Evolutionary conservation across 2,113 vertebrate species (phyloP), one percentile per base, ranked within the genome.

Genomic region (Thalassoma bifasciatum): DNA sequence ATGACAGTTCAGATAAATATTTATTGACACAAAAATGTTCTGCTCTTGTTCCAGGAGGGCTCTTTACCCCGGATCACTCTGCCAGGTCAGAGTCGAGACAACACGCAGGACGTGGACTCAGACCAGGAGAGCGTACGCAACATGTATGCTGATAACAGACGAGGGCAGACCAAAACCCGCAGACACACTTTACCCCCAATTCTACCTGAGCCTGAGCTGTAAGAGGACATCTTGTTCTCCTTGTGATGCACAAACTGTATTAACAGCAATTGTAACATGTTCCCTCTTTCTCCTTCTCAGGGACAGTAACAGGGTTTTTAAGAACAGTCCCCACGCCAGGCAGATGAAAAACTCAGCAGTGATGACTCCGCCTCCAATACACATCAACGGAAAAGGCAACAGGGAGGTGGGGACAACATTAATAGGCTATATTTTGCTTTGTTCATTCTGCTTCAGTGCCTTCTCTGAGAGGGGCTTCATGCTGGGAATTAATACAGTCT

Each of bases 281-380:
- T 56, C 19, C 59, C 0, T 47, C 36, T 47, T 30, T 30, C 23
- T 56, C 4, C 66, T 10, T 12, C 0, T 46, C 86, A 96, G 94
- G 47, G 93, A 96, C 81, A 92, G 59, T 37, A 91, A 91, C 83
- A 91, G 77, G 11, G 64, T 95, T 37, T 94, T 96, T 65, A 96
- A 95, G 83, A 91, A 88, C 86, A 96, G 92, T 60, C 84, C 93
- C 14, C 84, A 88, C 5, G 92, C 93, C 56, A 93, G 93, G 81
- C 94, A 89, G 67, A 81, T 81, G 3, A 96, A 96, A 74, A 92
- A 77, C 69, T 86, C 90, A 0, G 84, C 75, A 0, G 91, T 96
- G 17, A 92, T 94, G 92, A 96, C 93, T 0, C 95, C 95, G 0
- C 95, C 95, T 16, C 95, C 95, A 1, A 94, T 96, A 72, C 93